Evolutionary conservation across 2,797 vertebrate genomes (phyloP).

Genomic region (Halcyon chelicuti): DNA sequence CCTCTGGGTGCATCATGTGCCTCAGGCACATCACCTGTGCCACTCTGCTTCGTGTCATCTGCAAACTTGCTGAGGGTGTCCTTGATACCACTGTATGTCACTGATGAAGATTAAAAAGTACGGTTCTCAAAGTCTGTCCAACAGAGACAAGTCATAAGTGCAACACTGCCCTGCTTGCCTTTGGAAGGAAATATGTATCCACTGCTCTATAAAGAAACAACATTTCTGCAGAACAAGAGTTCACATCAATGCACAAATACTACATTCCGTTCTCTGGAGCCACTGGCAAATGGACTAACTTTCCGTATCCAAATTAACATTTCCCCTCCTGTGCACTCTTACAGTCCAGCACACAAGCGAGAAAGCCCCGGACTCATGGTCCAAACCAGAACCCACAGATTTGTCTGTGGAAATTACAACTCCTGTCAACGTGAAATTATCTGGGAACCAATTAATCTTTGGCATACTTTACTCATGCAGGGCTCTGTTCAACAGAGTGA

Average conservation of each 20-base stretch:
- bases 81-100: background rate
- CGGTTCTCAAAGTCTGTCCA: background rate
- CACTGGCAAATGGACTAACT: background rate
- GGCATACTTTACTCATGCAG: background rate
- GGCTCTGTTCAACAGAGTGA: background rate
- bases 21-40: background rate
- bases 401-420: background rate
- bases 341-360: rapidly evolving
- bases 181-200: background rate
- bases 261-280: background rate
- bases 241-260: background rate
- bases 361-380: rapidly evolving
- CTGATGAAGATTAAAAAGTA: background rate
- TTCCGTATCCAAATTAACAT: background rate
- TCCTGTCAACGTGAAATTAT: background rate
- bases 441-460: background rate
- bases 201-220: background rate
- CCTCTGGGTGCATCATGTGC: background rate
- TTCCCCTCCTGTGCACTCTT: background rate
- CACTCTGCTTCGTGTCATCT: background rate
- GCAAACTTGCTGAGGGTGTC: background rate
- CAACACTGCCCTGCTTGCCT: background rate
- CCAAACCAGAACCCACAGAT: background rate
- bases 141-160: background rate
- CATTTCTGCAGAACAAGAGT: background rate